These are phyloP conservation scores for Bugulina stolonifera DNA, from an alignment of 2,888 invertebrate genomes.

Conservation along the genomic window DNA sequence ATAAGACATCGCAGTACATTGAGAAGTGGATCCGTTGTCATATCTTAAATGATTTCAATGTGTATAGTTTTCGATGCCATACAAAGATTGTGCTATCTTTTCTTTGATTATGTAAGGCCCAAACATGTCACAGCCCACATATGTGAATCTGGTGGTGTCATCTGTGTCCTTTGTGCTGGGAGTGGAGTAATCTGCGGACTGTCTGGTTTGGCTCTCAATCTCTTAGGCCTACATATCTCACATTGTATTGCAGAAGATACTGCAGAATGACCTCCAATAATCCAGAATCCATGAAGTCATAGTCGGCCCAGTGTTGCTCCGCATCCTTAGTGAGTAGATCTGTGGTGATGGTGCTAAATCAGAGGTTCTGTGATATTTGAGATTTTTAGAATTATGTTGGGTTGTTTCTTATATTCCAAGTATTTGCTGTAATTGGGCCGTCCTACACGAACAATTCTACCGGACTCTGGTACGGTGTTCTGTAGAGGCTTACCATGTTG, in stretches of 20 bases:
- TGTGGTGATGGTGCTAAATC: not conserved
- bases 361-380: not conserved
- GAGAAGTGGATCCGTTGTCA: not conserved
- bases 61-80: not conserved
- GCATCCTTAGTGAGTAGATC: not conserved
- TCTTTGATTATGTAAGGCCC: constrained; percentile 1
- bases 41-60: not conserved
- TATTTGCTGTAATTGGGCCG: not conserved
- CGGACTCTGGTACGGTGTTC: not conserved
- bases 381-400: not conserved
- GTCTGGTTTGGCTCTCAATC: not conserved
- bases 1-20: not conserved
- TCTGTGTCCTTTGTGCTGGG: not conserved
- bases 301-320: not conserved
- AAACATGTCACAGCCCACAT: constrained; percentile 22
- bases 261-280: constrained; percentile 15
- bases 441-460: not conserved
- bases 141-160: not conserved
- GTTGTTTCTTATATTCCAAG: constrained; percentile 6
- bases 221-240: not conserved
- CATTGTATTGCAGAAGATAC: not conserved
- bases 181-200: not conserved
- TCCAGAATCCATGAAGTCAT: constrained; percentile 6
- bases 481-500: not conserved
- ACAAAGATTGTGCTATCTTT: no score